Evolutionary conservation across 2,797 vertebrate genomes (phyloP).

Genomic region (Sardinella longiceps): DNA sequence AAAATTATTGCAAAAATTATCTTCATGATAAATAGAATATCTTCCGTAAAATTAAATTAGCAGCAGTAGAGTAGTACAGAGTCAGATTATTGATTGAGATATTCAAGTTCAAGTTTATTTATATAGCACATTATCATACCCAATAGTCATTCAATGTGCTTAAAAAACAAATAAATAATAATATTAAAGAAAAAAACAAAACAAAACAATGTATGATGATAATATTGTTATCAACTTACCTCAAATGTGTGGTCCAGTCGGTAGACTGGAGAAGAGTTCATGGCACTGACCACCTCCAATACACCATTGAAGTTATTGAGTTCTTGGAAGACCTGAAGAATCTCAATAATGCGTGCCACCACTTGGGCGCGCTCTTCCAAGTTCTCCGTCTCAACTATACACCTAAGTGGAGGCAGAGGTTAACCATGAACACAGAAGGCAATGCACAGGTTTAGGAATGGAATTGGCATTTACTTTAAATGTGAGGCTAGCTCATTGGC

Average conservation of each 20-base stretch:
- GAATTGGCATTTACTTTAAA: background rate
- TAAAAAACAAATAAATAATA: too few relatives aligned
- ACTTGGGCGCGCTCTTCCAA: slow-evolving; percentile 91
- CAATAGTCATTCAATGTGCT: too few relatives aligned
- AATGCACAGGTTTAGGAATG: background rate
- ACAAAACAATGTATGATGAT: too few relatives aligned
- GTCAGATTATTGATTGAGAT: too few relatives aligned
- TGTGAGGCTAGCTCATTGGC: too few relatives aligned
- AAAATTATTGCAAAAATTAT: background rate
- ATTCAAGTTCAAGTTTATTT: too few relatives aligned
- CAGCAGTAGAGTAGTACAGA: too few relatives aligned
- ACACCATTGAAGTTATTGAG: slow-evolving; percentile 98
- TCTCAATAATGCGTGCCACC: slow-evolving; percentile 92
- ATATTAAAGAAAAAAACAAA: too few relatives aligned
- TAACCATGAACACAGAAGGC: background rate
- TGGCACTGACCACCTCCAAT: slow-evolving; percentile 95
- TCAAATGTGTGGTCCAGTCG: slow-evolving; percentile 96
- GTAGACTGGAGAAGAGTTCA: slow-evolving; percentile 97
- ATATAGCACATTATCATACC: too few relatives aligned
- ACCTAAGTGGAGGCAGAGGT: slow-evolving; percentile 68
- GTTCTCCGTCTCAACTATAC: slow-evolving; percentile 95
- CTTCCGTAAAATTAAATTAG: too few relatives aligned
- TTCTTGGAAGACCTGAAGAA: slow-evolving; percentile 97
- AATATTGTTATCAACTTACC: slow-evolving; percentile 66
- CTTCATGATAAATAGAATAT: background rate